Evolutionary conservation across 2,797 vertebrate genomes (phyloP), one percentile per base, ranked within the genome.

Genomic region (Silurus lanzhouensis): DNA sequence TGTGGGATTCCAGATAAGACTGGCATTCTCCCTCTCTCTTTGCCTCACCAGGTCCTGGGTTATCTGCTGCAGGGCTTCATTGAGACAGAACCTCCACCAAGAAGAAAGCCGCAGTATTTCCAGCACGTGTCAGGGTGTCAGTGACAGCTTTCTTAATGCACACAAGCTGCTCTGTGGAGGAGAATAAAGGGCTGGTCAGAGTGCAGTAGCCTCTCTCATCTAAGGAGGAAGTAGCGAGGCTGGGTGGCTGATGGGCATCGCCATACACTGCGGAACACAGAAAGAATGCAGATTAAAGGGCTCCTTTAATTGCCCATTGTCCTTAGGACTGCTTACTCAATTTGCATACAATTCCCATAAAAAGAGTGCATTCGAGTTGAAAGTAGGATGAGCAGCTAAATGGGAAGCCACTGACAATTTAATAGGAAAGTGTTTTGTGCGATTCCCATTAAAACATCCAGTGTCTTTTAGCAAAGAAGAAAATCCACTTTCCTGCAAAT

Each of bases 71-170:
- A 44, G 76, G 77, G 90, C 84, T 86, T 87, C 86, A 89, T 68
- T 86, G 83, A 89, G 88, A 81, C 80, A 84, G 88, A 87, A 83
- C 71, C 78, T 48, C 77, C 72, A 85, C 77, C 57, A 78, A 76
- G 84, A 74, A 85, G 76, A 87, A 88, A 84, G 82, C 84, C 63
- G 63, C 75, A 79, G 63, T 83, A 84, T 88, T 89, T 85, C 81
- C 78, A 81, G 86, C 81, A 63, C 63, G 82, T 88, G 88, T 90
- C 89, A 89, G 85, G 75, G 85, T 89, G 89, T 90, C 85, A 86
- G 75, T 91, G 91, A 91, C 89, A 90, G 89, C 90, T 91, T 90
- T 84, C 89, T 91, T 88, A 91, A 90, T 90, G 87, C 84, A 90
- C 90, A 91, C 90, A 91, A 90, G 88, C 88, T 88, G 74, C 82